Conservation (phyloP, 2,113 vertebrate genomes). For the Pachypanchax playfairii region DNA sequence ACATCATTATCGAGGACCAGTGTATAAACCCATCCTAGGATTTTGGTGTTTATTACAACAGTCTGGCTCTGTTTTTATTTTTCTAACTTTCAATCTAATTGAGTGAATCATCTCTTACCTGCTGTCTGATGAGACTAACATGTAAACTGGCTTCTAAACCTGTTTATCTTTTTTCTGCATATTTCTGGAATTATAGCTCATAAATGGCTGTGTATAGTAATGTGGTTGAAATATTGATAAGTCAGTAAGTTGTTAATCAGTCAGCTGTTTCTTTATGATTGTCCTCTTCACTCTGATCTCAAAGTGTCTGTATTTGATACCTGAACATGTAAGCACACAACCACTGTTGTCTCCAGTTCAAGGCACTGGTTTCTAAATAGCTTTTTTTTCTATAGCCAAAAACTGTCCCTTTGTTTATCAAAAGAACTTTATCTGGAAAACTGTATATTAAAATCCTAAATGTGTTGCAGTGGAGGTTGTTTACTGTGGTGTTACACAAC, state of each 20-base stretch:
- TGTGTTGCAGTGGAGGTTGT: constrained; percentile 41
- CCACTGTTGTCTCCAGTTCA: constrained; percentile 71
- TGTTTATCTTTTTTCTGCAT: constrained; percentile 59
- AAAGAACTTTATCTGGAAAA: constrained; percentile 77
- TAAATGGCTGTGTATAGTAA: constrained; percentile 78
- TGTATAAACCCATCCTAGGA: constrained; percentile 27
- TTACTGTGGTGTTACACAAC: background rate
- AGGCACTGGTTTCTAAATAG: constrained; percentile 79
- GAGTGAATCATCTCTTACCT: background rate
- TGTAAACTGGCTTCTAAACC: constrained; percentile 51
- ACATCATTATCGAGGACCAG: constrained; percentile 16
- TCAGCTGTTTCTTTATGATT: constrained; percentile 72
- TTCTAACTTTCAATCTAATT: background rate
- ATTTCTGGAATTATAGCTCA: constrained; percentile 69
- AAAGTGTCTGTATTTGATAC: constrained; percentile 77
- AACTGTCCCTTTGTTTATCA: constrained; percentile 78
- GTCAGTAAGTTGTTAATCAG: constrained; percentile 78
- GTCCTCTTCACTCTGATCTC: constrained; percentile 64
- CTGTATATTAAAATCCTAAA: constrained; percentile 76
- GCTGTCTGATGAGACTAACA: constrained; percentile 7
- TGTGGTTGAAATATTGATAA: constrained; percentile 77
- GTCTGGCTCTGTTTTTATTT: background rate
- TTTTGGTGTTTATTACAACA: background rate
- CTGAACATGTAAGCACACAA: constrained; percentile 73
- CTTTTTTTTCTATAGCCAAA: constrained; percentile 83